Conservation (phyloP, 2,113 vertebrate species). For the Tychaedon coryphoeus region DNA sequence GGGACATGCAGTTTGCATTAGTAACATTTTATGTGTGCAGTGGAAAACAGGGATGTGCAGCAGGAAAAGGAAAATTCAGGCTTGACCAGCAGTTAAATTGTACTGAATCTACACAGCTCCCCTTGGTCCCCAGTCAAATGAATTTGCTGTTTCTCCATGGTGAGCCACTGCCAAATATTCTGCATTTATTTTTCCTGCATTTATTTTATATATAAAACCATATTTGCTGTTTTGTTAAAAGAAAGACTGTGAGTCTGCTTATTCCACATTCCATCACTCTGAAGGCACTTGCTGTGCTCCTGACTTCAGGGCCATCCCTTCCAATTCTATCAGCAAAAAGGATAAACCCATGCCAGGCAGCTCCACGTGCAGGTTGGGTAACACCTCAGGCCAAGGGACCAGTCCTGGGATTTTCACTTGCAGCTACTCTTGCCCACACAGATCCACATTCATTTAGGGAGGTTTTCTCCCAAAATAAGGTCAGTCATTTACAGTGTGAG, state of each 20-base stretch:
- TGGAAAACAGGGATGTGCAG: background rate
- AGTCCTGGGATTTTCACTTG: background rate
- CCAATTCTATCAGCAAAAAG: background rate
- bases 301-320: background rate
- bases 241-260: background rate
- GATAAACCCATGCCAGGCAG: background rate
- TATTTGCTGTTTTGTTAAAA: background rate
- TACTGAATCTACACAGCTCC: background rate
- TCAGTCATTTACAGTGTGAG: background rate
- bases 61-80: background rate
- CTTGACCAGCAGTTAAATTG: background rate
- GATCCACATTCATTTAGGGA: fast-evolving
- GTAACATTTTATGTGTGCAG: background rate
- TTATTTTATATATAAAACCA: background rate
- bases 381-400: background rate
- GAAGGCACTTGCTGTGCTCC: background rate
- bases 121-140: background rate
- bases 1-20: background rate
- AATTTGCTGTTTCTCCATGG: background rate
- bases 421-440: background rate
- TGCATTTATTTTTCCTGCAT: background rate
- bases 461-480: background rate
- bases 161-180: background rate
- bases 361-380: fast-evolving
- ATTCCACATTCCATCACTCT: fast-evolving